Conservation (phyloP, 2,797 vertebrate species). For the Cryptoprocta ferox region DNA sequence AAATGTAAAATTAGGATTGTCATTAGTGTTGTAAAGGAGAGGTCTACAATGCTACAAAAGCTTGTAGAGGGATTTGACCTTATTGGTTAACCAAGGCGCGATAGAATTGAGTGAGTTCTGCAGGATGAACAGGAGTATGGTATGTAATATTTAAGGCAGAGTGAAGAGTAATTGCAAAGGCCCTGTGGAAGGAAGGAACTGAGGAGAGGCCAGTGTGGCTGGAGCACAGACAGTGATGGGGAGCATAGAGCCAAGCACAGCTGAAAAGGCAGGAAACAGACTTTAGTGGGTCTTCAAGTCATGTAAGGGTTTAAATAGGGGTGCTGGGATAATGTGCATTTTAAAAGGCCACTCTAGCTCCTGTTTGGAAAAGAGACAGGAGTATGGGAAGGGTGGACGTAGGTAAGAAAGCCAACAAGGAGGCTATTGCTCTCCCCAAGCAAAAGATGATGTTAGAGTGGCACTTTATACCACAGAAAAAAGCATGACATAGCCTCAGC, state of each 20-base stretch:
- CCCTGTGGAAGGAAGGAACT: neutral
- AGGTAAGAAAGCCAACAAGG: neutral
- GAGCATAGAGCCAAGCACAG: neutral
- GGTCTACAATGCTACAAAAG: neutral
- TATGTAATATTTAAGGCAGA: neutral
- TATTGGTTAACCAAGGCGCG: neutral
- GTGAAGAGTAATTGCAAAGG: neutral
- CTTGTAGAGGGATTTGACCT: neutral
- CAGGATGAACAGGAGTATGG: neutral
- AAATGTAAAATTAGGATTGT: conserved; percentile 11
- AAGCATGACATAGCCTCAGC: neutral
- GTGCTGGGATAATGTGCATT: neutral
- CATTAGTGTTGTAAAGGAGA: neutral
- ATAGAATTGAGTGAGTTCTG: neutral
- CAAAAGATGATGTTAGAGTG: neutral
- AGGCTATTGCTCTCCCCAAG: neutral
- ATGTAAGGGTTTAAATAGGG: neutral
- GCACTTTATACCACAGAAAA: neutral
- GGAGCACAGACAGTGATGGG: neutral
- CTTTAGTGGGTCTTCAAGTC: neutral
- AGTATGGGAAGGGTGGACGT: neutral
- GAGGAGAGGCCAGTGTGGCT: neutral
- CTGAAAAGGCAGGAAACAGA: neutral
- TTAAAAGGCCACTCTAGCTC: conserved; percentile 22
- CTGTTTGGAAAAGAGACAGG: neutral